Base-by-base conservation (phyloP, 64 coral and sea anemone genomes). In the Dendrophyllia cribrosa region DNA sequence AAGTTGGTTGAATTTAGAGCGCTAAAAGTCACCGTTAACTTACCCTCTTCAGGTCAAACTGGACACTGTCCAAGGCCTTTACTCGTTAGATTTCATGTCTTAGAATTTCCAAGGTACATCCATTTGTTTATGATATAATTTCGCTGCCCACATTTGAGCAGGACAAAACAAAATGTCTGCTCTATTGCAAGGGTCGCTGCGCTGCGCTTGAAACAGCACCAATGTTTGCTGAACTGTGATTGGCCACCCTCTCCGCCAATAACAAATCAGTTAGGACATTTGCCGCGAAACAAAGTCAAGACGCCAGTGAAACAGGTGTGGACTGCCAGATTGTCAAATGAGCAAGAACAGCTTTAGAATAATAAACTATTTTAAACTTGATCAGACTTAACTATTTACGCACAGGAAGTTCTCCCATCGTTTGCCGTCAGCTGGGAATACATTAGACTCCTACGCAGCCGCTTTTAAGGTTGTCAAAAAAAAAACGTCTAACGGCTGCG, bases 111-210 rank as follows among this genome's bases (percentile, higher is more conserved):
- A 84, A 84, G 44, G 80, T 48, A 84, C 80, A 43, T 84, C 80
- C 80, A 84, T 84, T 67, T 84, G 80, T 84, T 67, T 84, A 84
- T 51, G 9, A 46, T 84, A 45, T 84, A 84, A 66, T 49, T 65
- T 84, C 63, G 44, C 43, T 84, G 60, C 80, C 80, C 80, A 19
- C 80, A 84, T 84, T 84, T 51, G 19, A 51, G 61, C 43, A 84
- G 80, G 80, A 84, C 80, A 84, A 84, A 84, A 84, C 80, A 84
- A 84, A 84, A 84, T 84, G 80, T 84, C 80, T 84, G 61, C 80
- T 84, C 45, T 84, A 22, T 50, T 67, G 80, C 61, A 59, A 67
- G 80, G 62, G 17, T 84, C 80, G 80, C 80, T 67, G 80, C 46
- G 61, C 61, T 5, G 80, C 60, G 60, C 46, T 84, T 23, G 64